Evolutionary conservation across 2,888 invertebrate species (phyloP), one percentile per base, ranked within the genome.

Genomic region (Eupithecia inturbata): DNA sequence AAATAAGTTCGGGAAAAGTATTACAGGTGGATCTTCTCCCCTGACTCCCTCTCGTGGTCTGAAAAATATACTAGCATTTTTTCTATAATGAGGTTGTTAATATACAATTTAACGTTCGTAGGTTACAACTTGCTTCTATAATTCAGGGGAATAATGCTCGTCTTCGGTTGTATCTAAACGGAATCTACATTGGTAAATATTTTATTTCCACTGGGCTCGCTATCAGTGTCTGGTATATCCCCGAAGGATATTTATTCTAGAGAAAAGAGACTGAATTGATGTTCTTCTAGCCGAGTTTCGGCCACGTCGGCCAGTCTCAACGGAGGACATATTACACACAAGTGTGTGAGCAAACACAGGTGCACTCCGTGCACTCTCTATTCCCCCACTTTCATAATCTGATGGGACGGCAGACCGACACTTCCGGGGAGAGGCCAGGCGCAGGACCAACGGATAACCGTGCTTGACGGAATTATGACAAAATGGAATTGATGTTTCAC

Each of bases 161-260:
- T 66, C 39, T 22, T 9, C 60, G 53, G 53, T 82, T 83, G 82
- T 84, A 86, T 86, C 84, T 75, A 74, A 77, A 81, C 79, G 81
- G 77, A 84, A 87, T 84, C 83, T 85, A 80, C 78, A 83, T 78
- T 79, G 77, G 82, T 88, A 86, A 89, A 91, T 91, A 90, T 89
- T 89, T 90, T 88, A 90, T 90, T 84, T 83, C 84, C 85, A 77
- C 77, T 77, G 84, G 83, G 81, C 83, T 76, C 80, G 86, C 85
- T 89, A 88, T 90, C 89, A 81, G 83, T 84, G 84, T 77, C 85
- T 84, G 84, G 73, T 86, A 81, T 86, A 84, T 85, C 86, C 89
- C 88, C 88, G 79, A 80, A 87, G 88, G 90, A 89, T 89, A 90
- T 91, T 89, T 49, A 12, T 31, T 67, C 28, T 45, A 45, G 31